A percentile compares a stretch with the other conserved stretches of the same genome.
These are phyloP conservation scores for Therioaphis trifolii DNA, from an alignment of 2,888 invertebrate species.

Conservation along the genomic window DNA sequence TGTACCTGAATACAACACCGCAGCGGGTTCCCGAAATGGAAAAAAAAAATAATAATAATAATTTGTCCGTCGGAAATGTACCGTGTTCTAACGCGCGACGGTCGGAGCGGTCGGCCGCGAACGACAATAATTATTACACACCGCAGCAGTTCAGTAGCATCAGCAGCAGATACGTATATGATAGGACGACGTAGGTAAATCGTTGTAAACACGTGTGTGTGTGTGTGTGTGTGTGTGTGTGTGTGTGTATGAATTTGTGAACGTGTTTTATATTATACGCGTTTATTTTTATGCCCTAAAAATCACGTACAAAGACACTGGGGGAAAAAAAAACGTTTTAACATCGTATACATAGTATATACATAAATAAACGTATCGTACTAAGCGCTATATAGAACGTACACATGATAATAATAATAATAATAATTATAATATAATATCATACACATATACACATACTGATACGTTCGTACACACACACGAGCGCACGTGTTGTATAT, in stretches of 20 bases:
- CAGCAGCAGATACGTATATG: background rate
- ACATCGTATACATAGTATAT: too few species aligned
- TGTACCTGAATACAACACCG: background rate
- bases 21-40: background rate
- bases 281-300: constrained; percentile 34
- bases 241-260: too few species aligned
- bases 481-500: background rate
- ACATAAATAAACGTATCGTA: too few species aligned
- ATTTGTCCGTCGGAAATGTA: constrained; percentile 42
- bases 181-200: background rate
- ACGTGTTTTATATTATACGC: background rate
- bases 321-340: background rate
- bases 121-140: background rate
- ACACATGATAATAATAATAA: background rate
- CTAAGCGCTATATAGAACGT: background rate
- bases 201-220: too few species aligned
- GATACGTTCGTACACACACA: too few species aligned
- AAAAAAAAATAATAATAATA: too few species aligned
- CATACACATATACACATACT: too few species aligned
- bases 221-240: too few species aligned
- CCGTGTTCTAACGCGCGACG: constrained; percentile 41
- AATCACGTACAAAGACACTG: background rate
- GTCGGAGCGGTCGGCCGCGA: background rate
- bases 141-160: background rate
- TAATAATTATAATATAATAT: background rate